Evolutionary conservation across 53 echinoderm and acorn worm species (phyloP).

Genomic region (Patiria pectinifera): DNA sequence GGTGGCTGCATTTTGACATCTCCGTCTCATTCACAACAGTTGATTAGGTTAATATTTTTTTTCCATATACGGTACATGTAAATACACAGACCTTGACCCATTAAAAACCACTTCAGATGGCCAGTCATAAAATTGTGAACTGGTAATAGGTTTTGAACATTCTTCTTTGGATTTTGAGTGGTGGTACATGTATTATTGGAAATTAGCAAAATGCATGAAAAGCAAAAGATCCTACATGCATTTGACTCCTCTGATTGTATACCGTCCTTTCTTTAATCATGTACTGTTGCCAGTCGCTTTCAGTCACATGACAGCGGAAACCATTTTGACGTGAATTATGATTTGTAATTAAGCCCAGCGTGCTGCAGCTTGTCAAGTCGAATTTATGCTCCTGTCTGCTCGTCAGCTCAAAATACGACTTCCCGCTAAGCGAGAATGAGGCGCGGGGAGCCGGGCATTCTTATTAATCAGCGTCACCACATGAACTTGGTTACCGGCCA

Average conservation of each 20-base stretch:
- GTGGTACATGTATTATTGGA: too few species aligned
- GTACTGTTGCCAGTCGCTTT: not conserved
- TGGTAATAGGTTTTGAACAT: too few species aligned
- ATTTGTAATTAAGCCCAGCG: not conserved
- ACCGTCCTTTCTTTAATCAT: too few species aligned
- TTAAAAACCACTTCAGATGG: not conserved
- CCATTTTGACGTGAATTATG: not conserved
- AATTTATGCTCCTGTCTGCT: conserved; percentile 16
- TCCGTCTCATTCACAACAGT: not conserved
- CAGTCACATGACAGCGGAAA: not conserved
- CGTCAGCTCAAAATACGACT: not conserved
- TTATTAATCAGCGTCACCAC: not conserved
- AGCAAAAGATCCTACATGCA: too few species aligned
- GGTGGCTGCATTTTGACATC: not conserved
- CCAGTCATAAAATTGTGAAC: too few species aligned
- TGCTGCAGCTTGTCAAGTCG: conserved; percentile 8
- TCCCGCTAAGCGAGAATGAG: not conserved
- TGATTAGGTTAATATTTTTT: not conserved
- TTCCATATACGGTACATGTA: not conserved
- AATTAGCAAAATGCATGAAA: too few species aligned
- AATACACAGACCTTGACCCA: not conserved
- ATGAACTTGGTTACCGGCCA: not conserved
- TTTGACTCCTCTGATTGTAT: too few species aligned
- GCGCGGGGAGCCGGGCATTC: not conserved
- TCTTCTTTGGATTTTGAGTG: too few species aligned